Conservation (phyloP, 2,113 vertebrate species). For the Myrmecobius fasciatus region DNA sequence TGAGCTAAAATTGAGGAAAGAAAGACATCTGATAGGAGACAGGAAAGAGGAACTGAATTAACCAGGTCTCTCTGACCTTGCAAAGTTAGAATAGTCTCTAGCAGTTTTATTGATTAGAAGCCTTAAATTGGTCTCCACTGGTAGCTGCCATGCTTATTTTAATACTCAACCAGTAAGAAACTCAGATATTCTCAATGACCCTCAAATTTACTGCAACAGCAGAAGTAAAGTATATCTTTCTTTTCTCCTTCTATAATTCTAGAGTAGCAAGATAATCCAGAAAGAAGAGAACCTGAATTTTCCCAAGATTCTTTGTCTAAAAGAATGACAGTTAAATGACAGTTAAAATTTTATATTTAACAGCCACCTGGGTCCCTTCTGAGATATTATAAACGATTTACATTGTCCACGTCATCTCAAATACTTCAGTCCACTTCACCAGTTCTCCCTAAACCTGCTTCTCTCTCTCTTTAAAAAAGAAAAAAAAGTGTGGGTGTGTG, state of each 20-base stretch:
- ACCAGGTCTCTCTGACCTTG: conserved; percentile 9
- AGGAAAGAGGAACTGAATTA: conserved; percentile 31
- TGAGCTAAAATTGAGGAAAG: conserved; percentile 54
- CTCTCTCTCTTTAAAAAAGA: neutral
- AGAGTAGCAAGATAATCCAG: neutral
- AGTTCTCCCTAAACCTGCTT: neutral
- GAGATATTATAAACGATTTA: neutral
- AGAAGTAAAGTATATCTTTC: conserved; percentile 26
- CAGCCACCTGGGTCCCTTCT: neutral
- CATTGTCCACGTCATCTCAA: neutral
- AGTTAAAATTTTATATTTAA: conserved; percentile 1
- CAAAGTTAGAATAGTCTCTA: neutral
- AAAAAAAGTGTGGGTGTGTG: neutral
- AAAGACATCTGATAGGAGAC: conserved; percentile 46
- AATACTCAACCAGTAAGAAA: neutral
- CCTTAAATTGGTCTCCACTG: neutral
- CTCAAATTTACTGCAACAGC: neutral
- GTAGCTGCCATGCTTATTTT: neutral
- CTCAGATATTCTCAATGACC: neutral
- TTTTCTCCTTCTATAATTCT: neutral
- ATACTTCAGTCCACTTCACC: neutral
- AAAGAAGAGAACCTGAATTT: conserved; percentile 20
- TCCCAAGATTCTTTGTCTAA: conserved; percentile 41
- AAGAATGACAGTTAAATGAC: neutral
- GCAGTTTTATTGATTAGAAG: conserved; percentile 15